Conservation (phyloP, 2,888 invertebrate species). For the Nebria brevicollis region DNA sequence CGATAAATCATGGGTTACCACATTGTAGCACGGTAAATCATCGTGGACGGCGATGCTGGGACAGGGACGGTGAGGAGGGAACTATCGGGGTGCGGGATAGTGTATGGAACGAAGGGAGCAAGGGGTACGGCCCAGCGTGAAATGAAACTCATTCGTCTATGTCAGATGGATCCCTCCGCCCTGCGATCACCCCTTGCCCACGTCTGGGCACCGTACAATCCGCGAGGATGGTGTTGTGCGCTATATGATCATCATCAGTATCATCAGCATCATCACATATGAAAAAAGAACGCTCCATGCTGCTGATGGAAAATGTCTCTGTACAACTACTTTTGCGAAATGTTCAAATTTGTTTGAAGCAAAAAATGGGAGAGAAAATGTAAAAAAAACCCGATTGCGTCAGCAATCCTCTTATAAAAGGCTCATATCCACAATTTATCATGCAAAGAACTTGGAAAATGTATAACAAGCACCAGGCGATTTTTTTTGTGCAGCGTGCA, state of each 20-base stretch:
- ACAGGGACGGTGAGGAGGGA: slow-evolving; percentile 50
- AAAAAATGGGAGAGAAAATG: background rate
- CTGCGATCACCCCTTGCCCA: slow-evolving; percentile 4
- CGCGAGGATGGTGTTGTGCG: background rate
- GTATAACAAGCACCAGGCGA: slow-evolving; percentile 41
- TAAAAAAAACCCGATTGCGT: slow-evolving; percentile 6
- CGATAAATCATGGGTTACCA: slow-evolving; percentile 76
- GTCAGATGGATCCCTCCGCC: slow-evolving; percentile 55
- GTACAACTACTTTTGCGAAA: too few relatives aligned
- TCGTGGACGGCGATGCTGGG: slow-evolving; percentile 60
- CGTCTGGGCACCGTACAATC: background rate
- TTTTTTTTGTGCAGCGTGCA: slow-evolving; percentile 30
- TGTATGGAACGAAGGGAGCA: slow-evolving; percentile 57
- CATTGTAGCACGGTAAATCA: slow-evolving; percentile 76
- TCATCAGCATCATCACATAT: background rate
- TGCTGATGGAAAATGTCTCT: slow-evolving; percentile 13
- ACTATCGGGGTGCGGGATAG: slow-evolving; percentile 48
- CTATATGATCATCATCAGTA: background rate
- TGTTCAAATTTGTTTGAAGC: background rate
- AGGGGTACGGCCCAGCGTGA: slow-evolving; percentile 67
- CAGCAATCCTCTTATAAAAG: slow-evolving; percentile 27
- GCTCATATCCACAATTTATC: slow-evolving; percentile 45
- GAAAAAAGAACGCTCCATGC: background rate
- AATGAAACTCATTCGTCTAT: slow-evolving; percentile 66
- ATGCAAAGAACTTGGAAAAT: slow-evolving; percentile 43